phyloP scores from a whole-genome alignment of 2,888 invertebrate species.

The Agonum fuliginosum region DNA sequence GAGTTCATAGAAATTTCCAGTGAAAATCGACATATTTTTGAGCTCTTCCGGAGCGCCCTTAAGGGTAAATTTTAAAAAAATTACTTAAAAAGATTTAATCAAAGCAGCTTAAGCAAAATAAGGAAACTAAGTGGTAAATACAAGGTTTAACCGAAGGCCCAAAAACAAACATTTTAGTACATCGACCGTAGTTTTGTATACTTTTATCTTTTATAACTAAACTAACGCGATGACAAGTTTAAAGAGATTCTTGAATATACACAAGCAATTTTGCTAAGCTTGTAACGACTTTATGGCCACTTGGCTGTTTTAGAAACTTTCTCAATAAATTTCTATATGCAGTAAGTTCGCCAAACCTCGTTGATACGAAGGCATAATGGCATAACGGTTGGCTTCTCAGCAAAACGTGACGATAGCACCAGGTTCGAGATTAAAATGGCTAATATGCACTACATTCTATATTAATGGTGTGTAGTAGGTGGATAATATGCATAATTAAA shows the following conservation, averaged over 20 bases:
- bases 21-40: too few relatives aligned
- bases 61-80: too few relatives aligned
- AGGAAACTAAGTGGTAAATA: too few relatives aligned
- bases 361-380: constrained; percentile 6
- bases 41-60: too few relatives aligned
- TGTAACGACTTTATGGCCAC: constrained; percentile 42
- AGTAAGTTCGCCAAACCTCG: constrained; percentile 5
- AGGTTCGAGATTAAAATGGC: not conserved
- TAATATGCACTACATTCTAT: constrained; percentile 28
- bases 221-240: constrained; percentile 20
- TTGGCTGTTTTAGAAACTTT: constrained; percentile 24
- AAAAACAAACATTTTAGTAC: too few relatives aligned
- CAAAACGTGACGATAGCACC: not conserved
- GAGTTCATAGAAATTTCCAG: too few relatives aligned
- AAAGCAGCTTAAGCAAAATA: too few relatives aligned
- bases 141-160: too few relatives aligned
- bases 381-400: not conserved
- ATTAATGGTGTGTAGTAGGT: not conserved
- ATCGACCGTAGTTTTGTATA: too few relatives aligned
- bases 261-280: constrained; percentile 11
- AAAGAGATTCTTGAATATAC: constrained; percentile 27
- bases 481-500: not conserved
- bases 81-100: too few relatives aligned
- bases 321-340: constrained; percentile 40
- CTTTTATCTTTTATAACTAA: too few relatives aligned